Base-by-base conservation (phyloP, 2,113 vertebrate genomes). In the Hemichromis elongatus region DNA sequence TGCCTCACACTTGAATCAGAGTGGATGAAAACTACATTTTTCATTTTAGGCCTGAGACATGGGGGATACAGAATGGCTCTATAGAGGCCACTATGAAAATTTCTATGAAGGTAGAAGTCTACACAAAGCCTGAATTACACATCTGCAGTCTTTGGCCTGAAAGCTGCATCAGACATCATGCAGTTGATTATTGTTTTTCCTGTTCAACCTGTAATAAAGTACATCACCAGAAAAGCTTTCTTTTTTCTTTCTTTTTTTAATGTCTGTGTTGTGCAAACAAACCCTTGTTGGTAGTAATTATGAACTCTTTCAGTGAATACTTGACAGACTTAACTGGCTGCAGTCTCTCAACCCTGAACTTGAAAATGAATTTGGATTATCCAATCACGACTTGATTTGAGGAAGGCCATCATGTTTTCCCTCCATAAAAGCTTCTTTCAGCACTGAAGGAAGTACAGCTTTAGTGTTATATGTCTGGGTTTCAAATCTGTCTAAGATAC, bases 161-260 rank as follows among this genome's bases (percentile, higher is more conserved):
- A 78, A 11, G 37, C 55, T 66, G 30, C 10, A 7, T 84, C 53
- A 47, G 8, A 54, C n/a, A n/a, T 73, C 19, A 10, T 59, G 45
- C 52, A 75, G 59, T 80, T 80, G 37, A 85, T 91, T 55, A 68
- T 82, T 82, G 81, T 86, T 91, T 86, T 80, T 12, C 7, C 18
- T n/a, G 5, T 66, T 16, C 2, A 61, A 33, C 33, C 30, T 26
- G 5, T 80, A 77, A 82, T 73, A 26, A 82, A 18, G 52, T 3
- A 6, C 26, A 26, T 61, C 5, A 12, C 2, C 11, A 18, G 47
- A 78, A 61, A 53, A 45, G 10, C 5, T 40, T 5, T 61, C 3
- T 35, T 59, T 37, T 53, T 3, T 19, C 42, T 12, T 35, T 59
- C 3, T 5, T 18, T 54, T 12, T 28, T 59, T 16, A 21, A 73